Base-by-base conservation (phyloP, 2,888 invertebrate species). In the Spatulosminthurus flaviceps region DNA sequence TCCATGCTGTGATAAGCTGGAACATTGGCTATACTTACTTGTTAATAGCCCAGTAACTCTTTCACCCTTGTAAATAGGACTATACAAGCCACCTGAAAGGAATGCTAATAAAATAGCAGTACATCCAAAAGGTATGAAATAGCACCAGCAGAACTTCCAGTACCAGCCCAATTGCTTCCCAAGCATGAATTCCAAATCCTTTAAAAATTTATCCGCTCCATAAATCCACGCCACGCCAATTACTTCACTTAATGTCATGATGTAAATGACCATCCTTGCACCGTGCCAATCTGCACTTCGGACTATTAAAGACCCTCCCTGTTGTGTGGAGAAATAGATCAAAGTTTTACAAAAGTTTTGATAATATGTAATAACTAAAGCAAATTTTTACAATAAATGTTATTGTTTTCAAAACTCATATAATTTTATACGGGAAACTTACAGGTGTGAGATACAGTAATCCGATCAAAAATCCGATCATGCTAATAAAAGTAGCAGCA, bases 171-270 rank as follows among this genome's bases (percentile, higher is more conserved):
- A 90, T 87, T 91, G 91, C 42, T 89, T 89, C 24, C 92, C 91
- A 84, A 93, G 88, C 95, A 95, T 95, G 87, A 92, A 95, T 87
- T 95, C 93, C 24, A 94, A 88, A 86, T 95, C 95, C 73, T 90
- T 88, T 84, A 92, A 90, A 80, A 93, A 89, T 78, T 92, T 91
- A 82, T 91, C 89, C 28, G 92, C 87, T 28, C 92, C 91, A 91
- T 81, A 73, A 21, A 79, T 74, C 87, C 88, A 89, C 29, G 87
- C 86, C 19, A 89, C 83, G 11, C 88, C 88, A 1, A 88, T 84
- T 80, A 87, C 86, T 84, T 89, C 89, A 42, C 24, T 24, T 24
- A 24, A 2, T 11, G 64, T 64, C 64, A 64, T 64, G 2, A 64
- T 4, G 24, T 9, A 64, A 24, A 64, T 64, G 2, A 64, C 64